A percentile compares a stretch with the other conserved stretches of the same genome.
These are phyloP conservation scores for Phaethornis superciliosus DNA, from an alignment of 2,113 vertebrate species.

Conservation along the genomic window DNA sequence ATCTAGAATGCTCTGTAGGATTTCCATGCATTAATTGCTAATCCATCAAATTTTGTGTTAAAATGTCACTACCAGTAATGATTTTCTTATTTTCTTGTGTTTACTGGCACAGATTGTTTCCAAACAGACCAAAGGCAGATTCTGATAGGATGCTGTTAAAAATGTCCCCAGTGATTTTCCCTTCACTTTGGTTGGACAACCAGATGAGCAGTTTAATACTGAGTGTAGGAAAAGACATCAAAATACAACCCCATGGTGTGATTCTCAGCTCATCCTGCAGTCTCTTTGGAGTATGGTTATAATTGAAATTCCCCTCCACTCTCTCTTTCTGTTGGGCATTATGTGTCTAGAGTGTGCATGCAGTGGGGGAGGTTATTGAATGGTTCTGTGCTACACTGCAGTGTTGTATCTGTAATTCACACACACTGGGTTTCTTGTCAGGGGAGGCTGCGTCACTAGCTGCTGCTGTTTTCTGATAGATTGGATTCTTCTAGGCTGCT, in stretches of 20 bases:
- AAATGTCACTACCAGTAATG: background rate
- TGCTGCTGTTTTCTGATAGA: slow-evolving; percentile 14
- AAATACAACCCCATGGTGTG: background rate
- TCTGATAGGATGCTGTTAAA: background rate
- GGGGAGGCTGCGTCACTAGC: slow-evolving; percentile 50
- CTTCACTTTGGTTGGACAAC: background rate
- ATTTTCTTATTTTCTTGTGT: background rate
- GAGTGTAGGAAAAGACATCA: background rate
- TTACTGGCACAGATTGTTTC: background rate
- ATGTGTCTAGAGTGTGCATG: background rate
- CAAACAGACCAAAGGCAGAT: background rate
- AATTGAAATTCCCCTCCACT: slow-evolving; percentile 26
- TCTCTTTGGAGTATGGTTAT: background rate
- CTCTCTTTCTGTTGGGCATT: slow-evolving; percentile 7
- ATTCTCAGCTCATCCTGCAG: background rate
- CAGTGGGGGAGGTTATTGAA: slow-evolving; percentile 10
- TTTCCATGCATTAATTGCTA: background rate
- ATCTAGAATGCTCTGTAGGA: background rate
- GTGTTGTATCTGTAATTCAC: slow-evolving; percentile 36
- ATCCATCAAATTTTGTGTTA: background rate
- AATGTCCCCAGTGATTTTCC: background rate
- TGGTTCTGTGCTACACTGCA: slow-evolving; percentile 22
- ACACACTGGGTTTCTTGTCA: slow-evolving; percentile 32
- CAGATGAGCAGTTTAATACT: background rate
- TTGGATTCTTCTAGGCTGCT: background rate